Conservation (phyloP, 2,113 vertebrate species). For the Onychorhynchus coronatus region DNA sequence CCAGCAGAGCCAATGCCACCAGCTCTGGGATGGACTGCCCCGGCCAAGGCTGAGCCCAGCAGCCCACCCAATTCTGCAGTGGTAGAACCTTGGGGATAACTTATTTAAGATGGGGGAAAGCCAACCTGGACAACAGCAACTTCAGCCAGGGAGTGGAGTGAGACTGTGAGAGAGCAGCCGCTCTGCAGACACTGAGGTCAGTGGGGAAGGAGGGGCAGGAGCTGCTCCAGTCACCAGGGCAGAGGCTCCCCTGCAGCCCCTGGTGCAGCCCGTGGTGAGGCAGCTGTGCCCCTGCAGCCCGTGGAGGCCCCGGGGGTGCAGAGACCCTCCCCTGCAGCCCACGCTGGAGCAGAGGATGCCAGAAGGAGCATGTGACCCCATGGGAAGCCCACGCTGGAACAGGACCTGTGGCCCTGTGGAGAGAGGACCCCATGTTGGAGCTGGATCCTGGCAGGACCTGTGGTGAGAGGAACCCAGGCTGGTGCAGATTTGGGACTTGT, state of each 20-base stretch:
- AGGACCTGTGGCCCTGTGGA: not conserved
- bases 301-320: not conserved
- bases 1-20: not conserved
- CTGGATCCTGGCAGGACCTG: not conserved
- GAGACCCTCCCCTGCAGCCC: not conserved
- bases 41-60: not conserved
- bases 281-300: not conserved
- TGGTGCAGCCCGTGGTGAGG: not conserved
- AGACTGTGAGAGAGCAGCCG: not conserved
- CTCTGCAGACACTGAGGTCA: not conserved
- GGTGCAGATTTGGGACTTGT: not conserved
- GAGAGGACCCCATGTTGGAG: not conserved
- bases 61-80: not conserved
- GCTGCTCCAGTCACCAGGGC: not conserved
- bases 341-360: not conserved
- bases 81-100: not conserved
- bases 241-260: not conserved
- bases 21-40: not conserved
- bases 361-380: not conserved
- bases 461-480: not conserved
- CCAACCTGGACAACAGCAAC: not conserved
- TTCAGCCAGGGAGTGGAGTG: not conserved
- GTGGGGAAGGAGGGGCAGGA: not conserved
- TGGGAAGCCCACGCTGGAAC: not conserved
- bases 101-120: not conserved